These are phyloP conservation scores for Labroides dimidiatus DNA, from an alignment of 2,797 vertebrate species.

Conservation along the genomic window DNA sequence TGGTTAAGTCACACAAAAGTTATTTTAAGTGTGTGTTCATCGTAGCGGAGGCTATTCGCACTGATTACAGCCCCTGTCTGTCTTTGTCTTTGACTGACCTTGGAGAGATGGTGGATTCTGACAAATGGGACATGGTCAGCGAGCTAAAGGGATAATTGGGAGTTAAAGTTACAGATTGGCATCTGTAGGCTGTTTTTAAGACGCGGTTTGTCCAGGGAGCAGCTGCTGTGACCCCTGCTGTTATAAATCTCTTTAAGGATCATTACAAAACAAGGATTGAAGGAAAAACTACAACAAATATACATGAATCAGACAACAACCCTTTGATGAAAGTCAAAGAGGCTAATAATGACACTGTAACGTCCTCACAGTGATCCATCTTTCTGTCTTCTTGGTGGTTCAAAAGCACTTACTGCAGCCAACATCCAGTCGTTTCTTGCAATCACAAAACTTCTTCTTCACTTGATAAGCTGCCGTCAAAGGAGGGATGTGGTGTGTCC, in stretches of 20 bases:
- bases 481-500: too few relatives aligned
- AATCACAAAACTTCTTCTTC: too few relatives aligned
- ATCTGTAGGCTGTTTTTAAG: slow-evolving; percentile 17
- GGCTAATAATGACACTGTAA: too few relatives aligned
- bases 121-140: slow-evolving; percentile 48
- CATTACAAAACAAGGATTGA: slow-evolving; percentile 3
- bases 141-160: slow-evolving; percentile 36
- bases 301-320: neutral
- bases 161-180: slow-evolving; percentile 39
- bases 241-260: slow-evolving; percentile 38
- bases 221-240: slow-evolving; percentile 8
- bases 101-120: slow-evolving; percentile 28
- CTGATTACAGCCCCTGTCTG: slow-evolving; percentile 25
- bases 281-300: slow-evolving; percentile 14
- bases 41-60: slow-evolving; percentile 20
- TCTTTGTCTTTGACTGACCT: slow-evolving; percentile 27
- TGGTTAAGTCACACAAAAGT: slow-evolving; percentile 16
- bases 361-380: too few relatives aligned
- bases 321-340: too few relatives aligned
- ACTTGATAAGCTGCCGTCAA: too few relatives aligned
- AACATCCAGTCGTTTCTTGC: too few relatives aligned
- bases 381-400: too few relatives aligned
- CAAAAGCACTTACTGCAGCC: too few relatives aligned
- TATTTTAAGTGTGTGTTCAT: slow-evolving; percentile 37
- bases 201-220: slow-evolving; percentile 14